Percentiles rank a stretch among this genome's conserved stretches.
Conservation (phyloP, 2,113 vertebrate genomes). For the Rostratula benghalensis region DNA sequence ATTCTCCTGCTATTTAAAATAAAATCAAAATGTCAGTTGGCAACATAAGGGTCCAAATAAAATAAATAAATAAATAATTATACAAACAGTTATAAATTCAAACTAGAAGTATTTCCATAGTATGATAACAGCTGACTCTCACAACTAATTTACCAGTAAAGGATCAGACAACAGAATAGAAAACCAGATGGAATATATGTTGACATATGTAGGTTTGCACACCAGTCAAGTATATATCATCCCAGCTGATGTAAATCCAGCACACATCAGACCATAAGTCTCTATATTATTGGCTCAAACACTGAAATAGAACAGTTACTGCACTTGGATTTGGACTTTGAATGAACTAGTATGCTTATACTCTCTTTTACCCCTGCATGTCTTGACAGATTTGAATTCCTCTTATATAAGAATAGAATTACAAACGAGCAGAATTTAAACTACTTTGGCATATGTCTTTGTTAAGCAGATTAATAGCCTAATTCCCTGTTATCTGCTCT, state of each 20-base stretch:
- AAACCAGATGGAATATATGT: not conserved
- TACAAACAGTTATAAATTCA: too few species aligned
- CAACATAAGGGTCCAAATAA: not conserved
- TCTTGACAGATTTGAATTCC: conserved; percentile 14
- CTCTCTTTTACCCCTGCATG: not conserved
- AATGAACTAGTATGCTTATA: not conserved
- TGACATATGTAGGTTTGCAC: not conserved
- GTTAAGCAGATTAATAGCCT: conserved; percentile 48
- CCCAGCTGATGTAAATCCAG: not conserved
- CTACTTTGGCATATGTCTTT: conserved; percentile 25
- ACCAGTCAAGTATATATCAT: not conserved
- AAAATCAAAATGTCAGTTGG: not conserved
- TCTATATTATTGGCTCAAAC: not conserved
- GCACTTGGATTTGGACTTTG: not conserved
- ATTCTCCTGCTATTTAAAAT: not conserved
- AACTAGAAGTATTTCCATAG: not conserved
- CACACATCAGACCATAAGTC: not conserved
- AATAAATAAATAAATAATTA: too few species aligned
- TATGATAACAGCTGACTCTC: not conserved
- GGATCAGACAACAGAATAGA: not conserved
- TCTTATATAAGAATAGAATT: conserved; percentile 20
- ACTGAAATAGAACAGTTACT: not conserved
- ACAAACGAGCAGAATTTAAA: conserved; percentile 50
- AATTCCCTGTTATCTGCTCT: conserved; percentile 51
- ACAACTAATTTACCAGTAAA: not conserved